These are phyloP conservation scores for Delphinus delphis DNA, from an alignment of 2,113 vertebrate genomes.

Conservation along the genomic window DNA sequence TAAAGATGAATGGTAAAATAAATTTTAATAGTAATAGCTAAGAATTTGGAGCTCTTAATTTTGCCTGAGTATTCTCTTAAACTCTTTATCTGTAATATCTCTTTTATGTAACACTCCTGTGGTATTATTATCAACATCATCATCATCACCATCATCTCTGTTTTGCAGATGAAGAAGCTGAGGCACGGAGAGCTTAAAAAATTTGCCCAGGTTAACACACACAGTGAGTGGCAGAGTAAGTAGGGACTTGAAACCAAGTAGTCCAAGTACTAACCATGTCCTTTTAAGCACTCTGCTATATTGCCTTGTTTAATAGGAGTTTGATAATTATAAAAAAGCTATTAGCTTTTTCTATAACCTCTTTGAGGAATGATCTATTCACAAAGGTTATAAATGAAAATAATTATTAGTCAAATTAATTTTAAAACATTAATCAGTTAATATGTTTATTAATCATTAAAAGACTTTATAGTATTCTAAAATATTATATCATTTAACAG, in stretches of 20 bases:
- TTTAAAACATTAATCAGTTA: background rate
- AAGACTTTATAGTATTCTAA: background rate
- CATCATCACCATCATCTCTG: background rate
- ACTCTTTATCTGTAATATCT: background rate
- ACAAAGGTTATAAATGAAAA: background rate
- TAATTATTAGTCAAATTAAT: background rate
- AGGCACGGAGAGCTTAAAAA: background rate
- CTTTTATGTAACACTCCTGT: background rate
- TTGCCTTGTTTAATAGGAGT: background rate
- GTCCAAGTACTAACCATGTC: background rate
- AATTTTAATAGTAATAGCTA: background rate
- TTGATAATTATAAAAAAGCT: slow-evolving; percentile 13
- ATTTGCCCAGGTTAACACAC: background rate
- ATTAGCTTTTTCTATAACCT: background rate
- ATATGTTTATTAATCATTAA: background rate
- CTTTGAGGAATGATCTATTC: background rate
- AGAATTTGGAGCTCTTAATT: background rate
- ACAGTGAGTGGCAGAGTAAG: background rate
- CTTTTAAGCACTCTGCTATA: background rate
- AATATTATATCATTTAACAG: background rate
- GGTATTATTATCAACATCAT: background rate
- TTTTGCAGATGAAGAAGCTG: background rate
- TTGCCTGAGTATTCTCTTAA: background rate
- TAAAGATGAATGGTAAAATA: background rate
- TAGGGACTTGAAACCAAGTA: background rate